These are phyloP conservation scores for Channa striata DNA, from an alignment of 2,797 vertebrate genomes.

Conservation along the genomic window DNA sequence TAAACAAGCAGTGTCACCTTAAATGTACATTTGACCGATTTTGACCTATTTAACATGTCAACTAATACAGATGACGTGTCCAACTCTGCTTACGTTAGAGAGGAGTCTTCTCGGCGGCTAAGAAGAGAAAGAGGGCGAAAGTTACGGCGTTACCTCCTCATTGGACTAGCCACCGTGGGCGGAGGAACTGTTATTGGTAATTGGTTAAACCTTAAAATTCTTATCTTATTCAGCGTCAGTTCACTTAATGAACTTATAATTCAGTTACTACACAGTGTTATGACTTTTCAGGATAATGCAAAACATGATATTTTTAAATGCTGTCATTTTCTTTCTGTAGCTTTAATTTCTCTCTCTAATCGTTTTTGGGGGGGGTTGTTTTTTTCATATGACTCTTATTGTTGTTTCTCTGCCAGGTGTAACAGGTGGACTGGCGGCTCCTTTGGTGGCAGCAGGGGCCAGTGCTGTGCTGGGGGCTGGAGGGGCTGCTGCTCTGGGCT, in stretches of 20 bases:
- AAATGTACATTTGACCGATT: conserved; percentile 4
- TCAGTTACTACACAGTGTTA: neutral
- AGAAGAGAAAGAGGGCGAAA: conserved; percentile 89
- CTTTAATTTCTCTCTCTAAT: neutral
- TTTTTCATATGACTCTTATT: neutral
- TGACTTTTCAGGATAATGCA: neutral
- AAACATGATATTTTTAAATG: neutral
- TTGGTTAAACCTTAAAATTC: conserved; percentile 34
- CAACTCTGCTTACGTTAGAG: conserved; percentile 77
- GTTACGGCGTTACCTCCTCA: conserved; percentile 92
- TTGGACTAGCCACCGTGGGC: conserved; percentile 93
- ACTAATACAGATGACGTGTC: conserved; percentile 4
- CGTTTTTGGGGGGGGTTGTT: no score
- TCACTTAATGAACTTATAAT: neutral
- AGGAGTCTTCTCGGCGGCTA: conserved; percentile 85
- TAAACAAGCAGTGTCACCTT: conserved; percentile 10
- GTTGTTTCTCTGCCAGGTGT: conserved; percentile 83
- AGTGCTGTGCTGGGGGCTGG: conserved; percentile 91
- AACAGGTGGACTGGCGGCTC: conserved; percentile 95
- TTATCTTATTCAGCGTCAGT: neutral
- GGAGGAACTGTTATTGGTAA: conserved; percentile 95
- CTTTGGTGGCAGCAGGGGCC: conserved; percentile 93
- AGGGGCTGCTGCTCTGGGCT: conserved; percentile 93
- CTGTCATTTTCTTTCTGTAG: neutral
- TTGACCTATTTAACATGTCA: conserved; percentile 1